phyloP scores from a whole-genome alignment of 2,888 invertebrate genomes.

The Caprella mutica region DNA sequence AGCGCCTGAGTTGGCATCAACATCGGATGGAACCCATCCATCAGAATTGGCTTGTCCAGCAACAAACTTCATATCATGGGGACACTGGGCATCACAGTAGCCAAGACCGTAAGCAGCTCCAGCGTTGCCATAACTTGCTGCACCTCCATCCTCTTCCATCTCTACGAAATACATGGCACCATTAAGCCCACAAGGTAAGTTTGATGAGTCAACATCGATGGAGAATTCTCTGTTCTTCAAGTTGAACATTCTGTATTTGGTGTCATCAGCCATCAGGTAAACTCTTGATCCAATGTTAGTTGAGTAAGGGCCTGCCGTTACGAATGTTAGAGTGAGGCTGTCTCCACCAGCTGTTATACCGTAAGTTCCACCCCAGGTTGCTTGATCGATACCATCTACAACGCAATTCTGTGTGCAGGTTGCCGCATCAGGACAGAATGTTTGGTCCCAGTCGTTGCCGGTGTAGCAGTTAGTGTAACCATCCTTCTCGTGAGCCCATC shows the following conservation, averaged over 20 bases:
- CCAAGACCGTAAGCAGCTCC: constrained; percentile 33
- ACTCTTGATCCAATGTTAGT: constrained; percentile 30
- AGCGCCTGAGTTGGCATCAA: constrained; percentile 28
- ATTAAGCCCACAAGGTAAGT: constrained; percentile 31
- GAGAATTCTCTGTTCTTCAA: constrained; percentile 31
- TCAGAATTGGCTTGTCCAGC: constrained; percentile 28
- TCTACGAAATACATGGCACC: constrained; percentile 34
- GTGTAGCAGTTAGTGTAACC: constrained; percentile 23
- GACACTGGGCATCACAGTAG: constrained; percentile 34
- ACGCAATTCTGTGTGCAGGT: constrained; percentile 26
- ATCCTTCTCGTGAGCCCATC: constrained; percentile 21
- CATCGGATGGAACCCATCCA: constrained; percentile 24
- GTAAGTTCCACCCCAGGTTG: constrained; percentile 30
- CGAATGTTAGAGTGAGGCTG: constrained; percentile 17
- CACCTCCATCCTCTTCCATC: constrained; percentile 34
- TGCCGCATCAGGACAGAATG: constrained; percentile 19
- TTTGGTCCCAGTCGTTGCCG: constrained; percentile 21
- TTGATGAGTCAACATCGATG: constrained; percentile 26
- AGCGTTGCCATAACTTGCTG: constrained; percentile 19
- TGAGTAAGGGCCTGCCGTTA: constrained; percentile 31
- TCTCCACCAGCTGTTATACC: constrained; percentile 19
- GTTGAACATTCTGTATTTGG: constrained; percentile 32
- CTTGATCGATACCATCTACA: constrained; percentile 23
- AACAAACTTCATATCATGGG: constrained; percentile 34
- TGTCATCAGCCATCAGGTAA: constrained; percentile 25